Percentiles rank a stretch among this genome's conserved stretches.
phyloP scores from a whole-genome alignment of 2,888 invertebrate species.

The Piscicola geometra region DNA sequence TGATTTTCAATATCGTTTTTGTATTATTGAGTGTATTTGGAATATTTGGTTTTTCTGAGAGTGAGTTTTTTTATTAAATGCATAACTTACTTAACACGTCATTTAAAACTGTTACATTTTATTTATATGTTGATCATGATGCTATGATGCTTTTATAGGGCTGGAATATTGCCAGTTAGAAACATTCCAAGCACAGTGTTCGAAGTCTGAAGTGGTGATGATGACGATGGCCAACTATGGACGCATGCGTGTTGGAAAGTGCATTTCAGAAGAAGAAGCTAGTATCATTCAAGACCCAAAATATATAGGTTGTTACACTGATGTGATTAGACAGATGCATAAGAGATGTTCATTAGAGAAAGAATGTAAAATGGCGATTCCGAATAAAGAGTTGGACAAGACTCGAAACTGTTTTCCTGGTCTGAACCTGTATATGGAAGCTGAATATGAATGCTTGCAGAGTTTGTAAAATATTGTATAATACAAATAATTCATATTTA shows the following conservation, averaged over 20 bases:
- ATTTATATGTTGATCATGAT: too few relatives aligned
- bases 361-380: background rate
- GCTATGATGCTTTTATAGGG: too few relatives aligned
- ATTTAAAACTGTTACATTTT: too few relatives aligned
- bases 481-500: background rate
- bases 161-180: too few relatives aligned
- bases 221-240: conserved; percentile 32
- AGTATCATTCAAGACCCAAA: background rate
- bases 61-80: too few relatives aligned
- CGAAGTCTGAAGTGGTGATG: conserved; percentile 25
- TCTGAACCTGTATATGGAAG: conserved; percentile 25
- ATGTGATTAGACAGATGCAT: background rate
- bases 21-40: too few relatives aligned
- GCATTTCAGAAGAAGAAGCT: conserved; percentile 2
- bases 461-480: background rate
- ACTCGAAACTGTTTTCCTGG: conserved; percentile 11
- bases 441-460: conserved; percentile 28
- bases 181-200: conserved; percentile 21
- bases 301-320: background rate
- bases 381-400: background rate
- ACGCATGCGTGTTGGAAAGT: conserved; percentile 31
- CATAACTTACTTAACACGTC: too few relatives aligned
- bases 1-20: too few relatives aligned
- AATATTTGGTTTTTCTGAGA: too few relatives aligned
- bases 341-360: background rate